Conservation (phyloP, 2,888 invertebrate species). For the Himalopsyche kuldschensis region DNA sequence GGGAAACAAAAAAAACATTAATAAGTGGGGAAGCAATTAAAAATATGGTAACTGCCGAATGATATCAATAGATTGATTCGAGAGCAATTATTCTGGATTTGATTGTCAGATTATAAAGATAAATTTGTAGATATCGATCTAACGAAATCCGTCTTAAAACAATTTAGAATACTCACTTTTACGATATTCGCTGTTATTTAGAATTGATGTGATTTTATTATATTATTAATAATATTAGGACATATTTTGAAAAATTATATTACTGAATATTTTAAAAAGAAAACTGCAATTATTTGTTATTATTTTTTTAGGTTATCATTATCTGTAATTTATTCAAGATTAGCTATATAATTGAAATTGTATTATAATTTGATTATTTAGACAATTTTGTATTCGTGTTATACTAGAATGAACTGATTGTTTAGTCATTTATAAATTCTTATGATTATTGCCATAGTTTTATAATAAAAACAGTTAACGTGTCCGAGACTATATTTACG, state of each 20-base stretch:
- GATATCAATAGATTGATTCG: too few relatives aligned
- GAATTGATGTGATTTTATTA: slow-evolving; percentile 2
- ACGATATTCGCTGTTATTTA: slow-evolving; percentile 4
- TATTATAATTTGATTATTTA: background rate
- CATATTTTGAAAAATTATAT: background rate
- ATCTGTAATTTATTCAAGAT: background rate
- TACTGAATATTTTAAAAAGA: background rate
- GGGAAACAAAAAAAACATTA: too few relatives aligned
- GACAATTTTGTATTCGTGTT: background rate
- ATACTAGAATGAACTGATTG: background rate
- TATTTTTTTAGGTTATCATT: background rate
- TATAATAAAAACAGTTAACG: background rate
- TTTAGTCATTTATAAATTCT: background rate
- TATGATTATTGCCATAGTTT: background rate
- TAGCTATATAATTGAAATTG: background rate
- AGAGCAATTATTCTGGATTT: background rate
- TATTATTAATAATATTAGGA: background rate
- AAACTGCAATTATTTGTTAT: background rate
- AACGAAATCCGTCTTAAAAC: background rate
- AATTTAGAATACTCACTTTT: slow-evolving; percentile 5
- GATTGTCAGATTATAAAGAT: background rate
- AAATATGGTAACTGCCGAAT: too few relatives aligned
- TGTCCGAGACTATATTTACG: background rate
- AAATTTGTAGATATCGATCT: background rate
- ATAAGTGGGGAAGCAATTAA: too few relatives aligned